Conservation (phyloP, 2,113 vertebrate genomes). For the Atlantisia rogersi region DNA sequence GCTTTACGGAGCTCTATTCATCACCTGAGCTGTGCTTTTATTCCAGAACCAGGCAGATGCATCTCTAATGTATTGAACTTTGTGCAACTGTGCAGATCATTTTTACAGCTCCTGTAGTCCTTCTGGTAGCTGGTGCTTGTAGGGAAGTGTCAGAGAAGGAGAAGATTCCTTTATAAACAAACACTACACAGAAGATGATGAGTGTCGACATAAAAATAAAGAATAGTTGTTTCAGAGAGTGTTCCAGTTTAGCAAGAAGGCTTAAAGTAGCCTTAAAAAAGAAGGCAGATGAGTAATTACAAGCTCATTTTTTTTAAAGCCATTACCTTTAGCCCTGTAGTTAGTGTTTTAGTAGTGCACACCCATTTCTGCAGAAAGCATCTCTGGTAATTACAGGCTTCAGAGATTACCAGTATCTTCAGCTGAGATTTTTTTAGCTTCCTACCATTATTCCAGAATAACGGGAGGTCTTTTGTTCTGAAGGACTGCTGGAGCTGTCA, state of each 20-base stretch:
- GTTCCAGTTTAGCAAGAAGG: not conserved
- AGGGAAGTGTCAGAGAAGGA: not conserved
- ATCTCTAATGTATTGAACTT: not conserved
- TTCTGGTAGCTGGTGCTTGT: not conserved
- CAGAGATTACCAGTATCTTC: not conserved
- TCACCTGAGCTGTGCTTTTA: not conserved
- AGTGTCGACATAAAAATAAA: not conserved
- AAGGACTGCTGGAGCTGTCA: not conserved
- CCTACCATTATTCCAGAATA: not conserved
- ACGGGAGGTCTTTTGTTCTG: not conserved
- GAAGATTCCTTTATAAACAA: not conserved
- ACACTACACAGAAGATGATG: not conserved
- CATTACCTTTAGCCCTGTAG: not conserved
- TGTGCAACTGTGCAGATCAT: not conserved
- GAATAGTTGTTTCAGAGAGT: not conserved
- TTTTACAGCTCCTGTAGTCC: not conserved
- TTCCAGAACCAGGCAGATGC: not conserved
- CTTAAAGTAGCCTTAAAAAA: not conserved
- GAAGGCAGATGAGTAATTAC: not conserved
- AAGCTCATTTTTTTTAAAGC: not conserved
- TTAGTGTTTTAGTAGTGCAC: not conserved
- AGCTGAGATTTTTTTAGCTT: not conserved
- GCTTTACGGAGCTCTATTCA: not conserved
- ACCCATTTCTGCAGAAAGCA: not conserved
- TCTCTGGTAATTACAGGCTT: not conserved